Conservation (phyloP, 2,888 invertebrate genomes). For the Oscheius myriophilus region DNA sequence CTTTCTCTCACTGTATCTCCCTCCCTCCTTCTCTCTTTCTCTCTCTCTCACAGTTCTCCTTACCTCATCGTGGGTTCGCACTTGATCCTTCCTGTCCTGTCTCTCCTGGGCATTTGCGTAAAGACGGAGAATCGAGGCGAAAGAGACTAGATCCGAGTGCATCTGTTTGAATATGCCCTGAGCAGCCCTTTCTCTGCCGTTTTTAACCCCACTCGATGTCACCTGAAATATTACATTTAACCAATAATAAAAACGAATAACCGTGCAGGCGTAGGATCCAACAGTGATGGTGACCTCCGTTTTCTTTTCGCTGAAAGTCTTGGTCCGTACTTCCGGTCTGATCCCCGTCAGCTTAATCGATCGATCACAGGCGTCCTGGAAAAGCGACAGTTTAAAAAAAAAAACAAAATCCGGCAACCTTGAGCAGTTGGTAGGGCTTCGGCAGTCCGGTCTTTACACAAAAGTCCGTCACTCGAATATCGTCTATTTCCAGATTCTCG, state of each 20-base stretch:
- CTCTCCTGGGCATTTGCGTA: conserved; percentile 80
- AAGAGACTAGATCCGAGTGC: conserved; percentile 78
- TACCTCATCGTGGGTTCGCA: conserved; percentile 44
- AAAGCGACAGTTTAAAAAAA: too few species aligned
- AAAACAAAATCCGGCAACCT: too few species aligned
- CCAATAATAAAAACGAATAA: neutral
- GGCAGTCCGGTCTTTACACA: conserved; percentile 96
- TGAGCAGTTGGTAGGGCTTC: conserved; percentile 89
- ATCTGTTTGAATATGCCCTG: conserved; percentile 90
- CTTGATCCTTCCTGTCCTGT: conserved; percentile 74
- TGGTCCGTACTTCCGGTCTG: conserved; percentile 78
- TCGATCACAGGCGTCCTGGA: conserved; percentile 26
- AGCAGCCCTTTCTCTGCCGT: conserved; percentile 93
- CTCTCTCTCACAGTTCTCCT: too few species aligned
- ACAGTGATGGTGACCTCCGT: conserved; percentile 88
- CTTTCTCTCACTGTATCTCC: too few species aligned
- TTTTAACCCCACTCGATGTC: conserved; percentile 89
- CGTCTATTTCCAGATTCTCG: conserved; percentile 90
- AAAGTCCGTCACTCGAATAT: conserved; percentile 83
- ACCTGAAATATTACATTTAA: conserved; percentile 80
- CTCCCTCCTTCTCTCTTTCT: neutral
- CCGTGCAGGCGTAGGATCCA: conserved; percentile 1
- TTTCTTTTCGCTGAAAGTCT: conserved; percentile 81
- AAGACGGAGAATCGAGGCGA: conserved; percentile 1
- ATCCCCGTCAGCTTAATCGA: conserved; percentile 76